Base-by-base conservation (phyloP, 2,797 vertebrate species). In the Myripristis jacobus region DNA sequence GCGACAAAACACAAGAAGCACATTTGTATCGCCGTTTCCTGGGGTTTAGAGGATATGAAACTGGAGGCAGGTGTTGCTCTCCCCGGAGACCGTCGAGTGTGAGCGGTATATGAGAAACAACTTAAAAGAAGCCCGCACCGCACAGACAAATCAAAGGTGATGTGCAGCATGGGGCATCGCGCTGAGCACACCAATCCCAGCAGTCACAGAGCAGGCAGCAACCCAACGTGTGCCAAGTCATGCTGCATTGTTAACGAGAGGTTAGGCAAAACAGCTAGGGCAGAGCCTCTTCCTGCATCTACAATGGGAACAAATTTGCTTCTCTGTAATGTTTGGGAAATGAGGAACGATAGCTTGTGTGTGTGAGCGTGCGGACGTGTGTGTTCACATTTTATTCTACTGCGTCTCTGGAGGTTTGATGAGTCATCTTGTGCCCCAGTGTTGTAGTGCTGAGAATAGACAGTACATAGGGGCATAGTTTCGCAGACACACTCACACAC, bases 81-180 rank as follows among this genome's bases (percentile, higher is more conserved):
- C 84, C 72, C 80, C 46, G 31, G 75, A 78, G 72, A 77, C 70
- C 51, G 72, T 8, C 55, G 29, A 64, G 46, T 66, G 22, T 66
- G 68, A 18, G 57, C 21, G 24, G 62, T 50, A 43, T 73, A 70
- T 25, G 68, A 55, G 56, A 76, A 82, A 73, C 48, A 31, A 79
- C 72, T 83, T 66, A 43, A 66, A 77, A 67, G 66, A 63, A 69
- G 31, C 22, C 53, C 60, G 62, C 4, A 15, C 57, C 54, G 59
- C 64, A 73, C 59, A 78, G 73, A 74, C 74, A 82, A 84, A 85
- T 87, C 76, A 86, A 86, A 88, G 75, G 75, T 77, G 78, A 87
- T 80, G 65, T 77, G 79, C 50, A 58, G 61, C 70, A 77, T 48
- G 73, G 66, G 62, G 55, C 54, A n/a, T 79, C 59, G 81, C 71